Evolutionary conservation across 2,888 invertebrate species (phyloP).

Genomic region (Tiphia femorata): DNA sequence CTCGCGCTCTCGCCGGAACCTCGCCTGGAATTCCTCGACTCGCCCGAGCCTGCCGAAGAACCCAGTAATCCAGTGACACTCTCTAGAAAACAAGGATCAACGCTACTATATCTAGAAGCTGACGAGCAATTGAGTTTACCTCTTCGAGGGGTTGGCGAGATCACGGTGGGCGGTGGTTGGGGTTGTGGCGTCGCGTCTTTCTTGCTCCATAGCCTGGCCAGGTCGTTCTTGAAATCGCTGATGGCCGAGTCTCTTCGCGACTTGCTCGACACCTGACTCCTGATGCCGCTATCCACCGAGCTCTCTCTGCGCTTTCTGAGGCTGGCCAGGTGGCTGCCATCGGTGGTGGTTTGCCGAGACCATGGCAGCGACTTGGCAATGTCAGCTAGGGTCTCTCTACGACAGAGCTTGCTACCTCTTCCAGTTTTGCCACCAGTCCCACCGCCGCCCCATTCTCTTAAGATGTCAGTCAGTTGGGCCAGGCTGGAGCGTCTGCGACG

Average conservation of each 20-base stretch:
- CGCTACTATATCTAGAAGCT: no score
- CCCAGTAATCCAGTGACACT: no score
- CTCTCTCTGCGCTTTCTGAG: constrained; percentile 85
- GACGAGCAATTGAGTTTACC: no score
- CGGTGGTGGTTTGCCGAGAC: constrained; percentile 77
- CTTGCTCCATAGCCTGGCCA: constrained; percentile 76
- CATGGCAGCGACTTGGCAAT: constrained; percentile 87
- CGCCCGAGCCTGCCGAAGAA: constrained; percentile 73
- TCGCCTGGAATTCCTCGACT: constrained; percentile 73
- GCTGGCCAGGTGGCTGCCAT: constrained; percentile 68
- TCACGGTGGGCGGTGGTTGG: constrained; percentile 60
- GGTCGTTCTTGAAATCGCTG: constrained; percentile 79
- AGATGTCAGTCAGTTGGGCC: constrained; percentile 89
- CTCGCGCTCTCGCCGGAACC: constrained; percentile 80
- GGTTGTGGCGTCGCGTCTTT: constrained; percentile 52
- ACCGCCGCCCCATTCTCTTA: constrained; percentile 86
- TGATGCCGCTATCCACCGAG: constrained; percentile 88
- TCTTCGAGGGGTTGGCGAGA: constrained; percentile 62
- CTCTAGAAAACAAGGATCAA: no score
- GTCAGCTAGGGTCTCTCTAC: constrained; percentile 90
- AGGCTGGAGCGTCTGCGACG: constrained; percentile 86
- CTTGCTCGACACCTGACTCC: constrained; percentile 75
- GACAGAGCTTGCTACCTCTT: constrained; percentile 74
- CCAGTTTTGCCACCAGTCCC: constrained; percentile 69
- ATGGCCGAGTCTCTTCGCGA: constrained; percentile 81